A percentile compares a stretch with the other conserved stretches of the same genome.
Evolutionary conservation across 2,797 vertebrate species (phyloP).

Genomic region (Sebastes itinus): DNA sequence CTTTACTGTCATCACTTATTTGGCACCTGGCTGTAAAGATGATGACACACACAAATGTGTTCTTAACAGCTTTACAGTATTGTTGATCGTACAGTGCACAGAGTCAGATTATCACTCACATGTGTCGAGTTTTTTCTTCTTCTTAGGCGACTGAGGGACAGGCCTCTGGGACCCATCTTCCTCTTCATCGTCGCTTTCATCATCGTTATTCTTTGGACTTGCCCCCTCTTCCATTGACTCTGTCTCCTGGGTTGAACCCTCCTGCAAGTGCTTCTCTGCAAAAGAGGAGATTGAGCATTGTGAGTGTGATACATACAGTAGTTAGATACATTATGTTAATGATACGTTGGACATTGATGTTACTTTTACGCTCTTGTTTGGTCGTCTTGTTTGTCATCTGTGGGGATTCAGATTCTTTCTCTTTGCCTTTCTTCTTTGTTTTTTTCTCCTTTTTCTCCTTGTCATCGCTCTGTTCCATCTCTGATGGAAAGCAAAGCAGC

Average conservation of each 20-base stretch:
- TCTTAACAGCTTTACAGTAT: neutral
- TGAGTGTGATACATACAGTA: neutral
- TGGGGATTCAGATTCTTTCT: constrained; percentile 51
- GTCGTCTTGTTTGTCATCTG: constrained; percentile 54
- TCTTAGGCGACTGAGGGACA: constrained; percentile 58
- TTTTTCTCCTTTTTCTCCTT: constrained; percentile 67
- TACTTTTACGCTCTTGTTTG: constrained; percentile 70
- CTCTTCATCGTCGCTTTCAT: constrained; percentile 59
- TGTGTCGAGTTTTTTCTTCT: constrained; percentile 69
- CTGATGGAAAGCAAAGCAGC: constrained; percentile 43
- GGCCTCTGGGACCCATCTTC: constrained; percentile 44
- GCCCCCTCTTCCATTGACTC: constrained; percentile 49
- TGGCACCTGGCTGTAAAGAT: constrained; percentile 73
- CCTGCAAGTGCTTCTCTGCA: constrained; percentile 61
- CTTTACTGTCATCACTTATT: constrained; percentile 79
- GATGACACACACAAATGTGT: neutral
- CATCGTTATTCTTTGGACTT: constrained; percentile 37
- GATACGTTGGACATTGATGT: neutral
- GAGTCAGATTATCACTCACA: constrained; percentile 53
- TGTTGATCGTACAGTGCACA: neutral
- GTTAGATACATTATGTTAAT: neutral
- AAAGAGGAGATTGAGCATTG: neutral
- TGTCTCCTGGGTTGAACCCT: constrained; percentile 38
- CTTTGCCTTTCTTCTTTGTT: constrained; percentile 66
- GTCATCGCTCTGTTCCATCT: constrained; percentile 43